These are phyloP conservation scores for Calameuta idolon DNA, from an alignment of 2,888 invertebrate species.

Conservation along the genomic window DNA sequence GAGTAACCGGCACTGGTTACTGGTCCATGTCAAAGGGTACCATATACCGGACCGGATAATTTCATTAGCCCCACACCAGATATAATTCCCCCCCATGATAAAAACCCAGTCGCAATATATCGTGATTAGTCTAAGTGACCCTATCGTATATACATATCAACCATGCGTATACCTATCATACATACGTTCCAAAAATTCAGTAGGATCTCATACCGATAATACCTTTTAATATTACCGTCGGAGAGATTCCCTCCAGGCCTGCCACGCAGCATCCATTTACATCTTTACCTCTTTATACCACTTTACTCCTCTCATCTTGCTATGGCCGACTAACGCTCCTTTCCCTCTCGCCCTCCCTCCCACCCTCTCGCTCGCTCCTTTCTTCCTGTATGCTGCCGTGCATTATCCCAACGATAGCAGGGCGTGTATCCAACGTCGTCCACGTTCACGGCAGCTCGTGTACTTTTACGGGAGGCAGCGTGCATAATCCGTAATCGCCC, in stretches of 20 bases:
- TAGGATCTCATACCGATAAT: not conserved
- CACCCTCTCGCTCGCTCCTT: not conserved
- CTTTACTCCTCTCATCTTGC: not conserved
- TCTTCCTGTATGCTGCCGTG: constrained; percentile 5
- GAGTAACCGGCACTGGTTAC: constrained; percentile 55
- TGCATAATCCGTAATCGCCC: constrained; percentile 58
- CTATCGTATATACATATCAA: not conserved
- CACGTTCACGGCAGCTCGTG: constrained; percentile 9
- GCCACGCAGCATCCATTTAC: not conserved
- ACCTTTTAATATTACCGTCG: not conserved
- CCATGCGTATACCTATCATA: not conserved
- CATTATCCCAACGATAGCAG: constrained; percentile 4
- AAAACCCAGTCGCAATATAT: constrained; percentile 34
- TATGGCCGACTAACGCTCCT: not conserved
- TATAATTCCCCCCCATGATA: constrained; percentile 28
- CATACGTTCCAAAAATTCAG: not conserved
- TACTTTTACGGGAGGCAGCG: constrained; percentile 42
- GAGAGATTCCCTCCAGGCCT: not conserved
- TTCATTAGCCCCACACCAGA: constrained; percentile 57
- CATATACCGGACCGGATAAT: constrained; percentile 57
- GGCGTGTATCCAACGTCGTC: not conserved
- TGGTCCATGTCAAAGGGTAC: constrained; percentile 48
- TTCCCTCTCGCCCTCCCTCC: no score
- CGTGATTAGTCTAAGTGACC: not conserved
- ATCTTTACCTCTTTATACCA: not conserved